Percentiles rank a stretch among this genome's conserved stretches.
Evolutionary conservation across 2,113 vertebrate species (phyloP).

Genomic region (Anser brachyrhynchus): DNA sequence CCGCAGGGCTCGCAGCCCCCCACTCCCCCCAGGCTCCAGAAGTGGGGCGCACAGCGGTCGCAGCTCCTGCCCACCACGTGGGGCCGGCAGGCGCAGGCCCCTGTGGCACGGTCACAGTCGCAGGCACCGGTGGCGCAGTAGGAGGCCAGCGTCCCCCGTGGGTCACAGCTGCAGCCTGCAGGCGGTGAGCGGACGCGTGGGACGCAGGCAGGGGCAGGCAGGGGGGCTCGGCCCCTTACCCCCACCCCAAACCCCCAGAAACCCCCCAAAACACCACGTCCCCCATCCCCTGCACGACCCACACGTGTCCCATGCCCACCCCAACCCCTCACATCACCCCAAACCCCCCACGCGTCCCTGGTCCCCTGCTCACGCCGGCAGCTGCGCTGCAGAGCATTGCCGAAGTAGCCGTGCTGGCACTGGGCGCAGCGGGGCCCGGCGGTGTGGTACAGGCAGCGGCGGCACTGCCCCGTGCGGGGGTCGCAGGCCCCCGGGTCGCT

Average conservation of each 20-base stretch:
- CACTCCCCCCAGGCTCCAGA: constrained; percentile 82
- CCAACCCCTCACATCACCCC: background rate
- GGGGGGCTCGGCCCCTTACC: no score
- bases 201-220: background rate
- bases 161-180: constrained; percentile 83
- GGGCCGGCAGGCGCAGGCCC: constrained; percentile 80
- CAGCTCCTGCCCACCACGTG: constrained; percentile 81
- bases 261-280: no score
- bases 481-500: constrained; percentile 83
- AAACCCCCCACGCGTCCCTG: rapidly evolving
- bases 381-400: constrained; percentile 81
- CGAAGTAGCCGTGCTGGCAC: constrained; percentile 82
- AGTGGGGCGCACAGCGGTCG: constrained; percentile 78
- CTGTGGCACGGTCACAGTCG: constrained; percentile 75
- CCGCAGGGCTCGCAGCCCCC: constrained; percentile 82
- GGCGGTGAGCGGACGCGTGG: rapidly evolving
- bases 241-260: no score
- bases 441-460: constrained; percentile 84
- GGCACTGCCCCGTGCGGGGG: constrained; percentile 79
- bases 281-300: no score
- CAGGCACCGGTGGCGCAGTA: constrained; percentile 73
- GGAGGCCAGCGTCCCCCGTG: constrained; percentile 71
- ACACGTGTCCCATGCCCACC: rapidly evolving
- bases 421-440: constrained; percentile 75
- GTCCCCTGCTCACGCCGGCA: constrained; percentile 79